Conservation (phyloP, 2,888 invertebrate species). For the Euzophera pinguis region DNA sequence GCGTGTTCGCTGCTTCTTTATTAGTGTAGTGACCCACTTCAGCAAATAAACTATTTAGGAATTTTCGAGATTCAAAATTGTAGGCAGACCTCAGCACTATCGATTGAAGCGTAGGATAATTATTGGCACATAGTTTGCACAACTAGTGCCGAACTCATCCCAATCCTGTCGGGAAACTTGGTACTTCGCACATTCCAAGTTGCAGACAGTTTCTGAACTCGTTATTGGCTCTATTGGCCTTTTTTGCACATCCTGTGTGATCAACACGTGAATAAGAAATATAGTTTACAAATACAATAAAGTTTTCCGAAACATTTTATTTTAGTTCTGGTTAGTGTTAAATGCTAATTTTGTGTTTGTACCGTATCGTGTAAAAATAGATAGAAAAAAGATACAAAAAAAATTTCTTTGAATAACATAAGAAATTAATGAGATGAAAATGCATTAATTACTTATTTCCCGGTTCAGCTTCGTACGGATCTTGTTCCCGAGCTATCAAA, state of each 20-base stretch:
- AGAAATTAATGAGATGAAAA: too few species aligned
- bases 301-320: too few species aligned
- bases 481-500: too few species aligned
- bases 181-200: constrained; percentile 48
- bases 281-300: neutral
- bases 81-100: constrained; percentile 12
- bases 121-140: constrained; percentile 40
- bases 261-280: constrained; percentile 10
- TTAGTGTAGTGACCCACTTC: too few species aligned
- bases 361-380: too few species aligned
- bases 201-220: constrained; percentile 46
- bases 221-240: constrained; percentile 44
- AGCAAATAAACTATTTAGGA: neutral
- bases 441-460: too few species aligned
- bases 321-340: too few species aligned
- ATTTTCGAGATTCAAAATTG: neutral
- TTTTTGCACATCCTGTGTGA: constrained; percentile 28
- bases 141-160: constrained; percentile 36
- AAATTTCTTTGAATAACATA: too few species aligned
- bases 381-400: too few species aligned
- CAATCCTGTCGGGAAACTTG: constrained; percentile 52
- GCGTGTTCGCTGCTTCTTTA: too few species aligned
- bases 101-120: constrained; percentile 30
- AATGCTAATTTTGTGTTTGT: too few species aligned
- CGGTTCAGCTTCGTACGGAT: too few species aligned